These are phyloP conservation scores for Rhinogobio ventralis DNA, from an alignment of 2,797 vertebrate genomes.

Conservation along the genomic window DNA sequence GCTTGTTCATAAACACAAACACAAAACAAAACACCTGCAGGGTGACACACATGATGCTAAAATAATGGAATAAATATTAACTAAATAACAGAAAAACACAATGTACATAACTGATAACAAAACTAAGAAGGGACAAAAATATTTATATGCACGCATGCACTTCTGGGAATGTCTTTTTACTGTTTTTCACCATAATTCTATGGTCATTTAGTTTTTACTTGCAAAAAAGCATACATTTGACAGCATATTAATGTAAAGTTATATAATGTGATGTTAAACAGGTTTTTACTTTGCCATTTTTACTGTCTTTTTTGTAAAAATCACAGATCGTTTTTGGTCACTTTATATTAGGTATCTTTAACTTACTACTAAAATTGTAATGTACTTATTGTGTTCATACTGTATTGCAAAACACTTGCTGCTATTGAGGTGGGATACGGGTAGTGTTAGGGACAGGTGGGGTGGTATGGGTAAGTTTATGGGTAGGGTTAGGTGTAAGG, in stretches of 20 bases:
- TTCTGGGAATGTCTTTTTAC: not conserved
- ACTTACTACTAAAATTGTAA: not conserved
- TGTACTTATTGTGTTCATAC: not conserved
- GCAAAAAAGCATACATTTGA: not conserved
- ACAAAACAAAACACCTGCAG: not conserved
- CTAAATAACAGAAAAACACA: not conserved
- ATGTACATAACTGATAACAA: not conserved
- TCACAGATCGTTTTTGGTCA: not conserved
- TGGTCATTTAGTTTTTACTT: not conserved
- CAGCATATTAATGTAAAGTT: not conserved
- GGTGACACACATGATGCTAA: not conserved
- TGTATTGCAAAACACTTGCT: too few species aligned
- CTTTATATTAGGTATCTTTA: not conserved
- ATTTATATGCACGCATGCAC: not conserved
- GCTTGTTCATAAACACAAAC: not conserved
- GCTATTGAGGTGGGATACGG: not conserved
- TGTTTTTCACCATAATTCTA: not conserved
- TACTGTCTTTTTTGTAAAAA: not conserved
- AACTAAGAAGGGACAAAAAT: not conserved
- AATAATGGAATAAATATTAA: not conserved
- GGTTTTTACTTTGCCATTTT: not conserved
- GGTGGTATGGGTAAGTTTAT: not conserved
- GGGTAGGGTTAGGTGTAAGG: not conserved
- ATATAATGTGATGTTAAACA: not conserved
- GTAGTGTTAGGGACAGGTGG: not conserved